A percentile compares a stretch with the other conserved stretches of the same genome.
Evolutionary conservation across 2,797 vertebrate genomes (phyloP).

Genomic region (Schizopygopsis malacanthus): DNA sequence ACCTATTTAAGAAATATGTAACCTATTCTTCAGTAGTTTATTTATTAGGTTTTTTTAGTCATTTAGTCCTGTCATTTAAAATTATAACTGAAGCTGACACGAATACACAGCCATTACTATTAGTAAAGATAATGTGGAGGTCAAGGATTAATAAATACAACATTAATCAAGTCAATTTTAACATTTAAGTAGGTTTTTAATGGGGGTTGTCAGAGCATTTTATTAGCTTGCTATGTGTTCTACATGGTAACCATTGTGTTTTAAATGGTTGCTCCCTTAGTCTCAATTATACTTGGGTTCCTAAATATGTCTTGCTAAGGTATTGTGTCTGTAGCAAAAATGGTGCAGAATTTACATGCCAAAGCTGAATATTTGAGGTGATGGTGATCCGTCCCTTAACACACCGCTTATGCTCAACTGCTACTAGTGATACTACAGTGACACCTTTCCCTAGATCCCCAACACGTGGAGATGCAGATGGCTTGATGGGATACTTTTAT

Average conservation of each 20-base stretch:
- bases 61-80: neutral
- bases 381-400: neutral
- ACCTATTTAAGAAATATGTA: too few relatives aligned
- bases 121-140: neutral
- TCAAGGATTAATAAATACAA: neutral
- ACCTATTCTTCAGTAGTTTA: too few relatives aligned
- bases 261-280: neutral
- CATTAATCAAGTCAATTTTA: neutral
- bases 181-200: neutral
- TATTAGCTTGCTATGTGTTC: neutral
- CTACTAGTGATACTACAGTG: neutral
- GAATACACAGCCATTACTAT: neutral
- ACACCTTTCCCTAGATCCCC: neutral
- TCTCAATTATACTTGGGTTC: neutral
- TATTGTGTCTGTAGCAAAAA: neutral
- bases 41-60: neutral
- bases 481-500: conserved; percentile 11
- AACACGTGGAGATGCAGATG: conserved; percentile 1
- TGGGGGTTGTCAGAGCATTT: neutral
- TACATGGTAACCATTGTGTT: neutral
- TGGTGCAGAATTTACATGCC: neutral
- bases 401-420: neutral
- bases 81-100: neutral
- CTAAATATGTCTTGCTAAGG: neutral
- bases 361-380: neutral